Evolutionary conservation across 2,797 vertebrate species (phyloP), one percentile per base, ranked within the genome.

Genomic region (Channa striata): DNA sequence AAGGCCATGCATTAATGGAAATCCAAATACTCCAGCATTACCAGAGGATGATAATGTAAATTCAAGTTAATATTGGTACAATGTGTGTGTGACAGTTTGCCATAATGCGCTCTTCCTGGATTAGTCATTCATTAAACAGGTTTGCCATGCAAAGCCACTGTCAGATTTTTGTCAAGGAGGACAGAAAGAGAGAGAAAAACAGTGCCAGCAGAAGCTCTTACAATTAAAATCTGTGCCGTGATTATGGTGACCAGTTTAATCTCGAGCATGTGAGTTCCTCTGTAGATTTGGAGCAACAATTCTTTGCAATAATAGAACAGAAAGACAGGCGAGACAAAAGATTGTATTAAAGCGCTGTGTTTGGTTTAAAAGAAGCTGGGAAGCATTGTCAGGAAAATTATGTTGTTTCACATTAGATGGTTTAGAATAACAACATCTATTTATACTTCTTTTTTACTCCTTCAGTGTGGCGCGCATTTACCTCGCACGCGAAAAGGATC

Each of bases 21-120:
- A 93, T 93, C 91, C 89, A 94, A 93, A 94, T 93, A 94, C 91
- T 93, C 86, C 86, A 85, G 93, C 90, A 94, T 95, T 94, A 94
- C 93, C 87, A 94, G 92, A 83, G 92, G 93, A 94, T 94, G 93
- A 94, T 93, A 93, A 94, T 95, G 94, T 94, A 94, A 94, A 95
- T 93, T 93, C 93, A 93, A 93, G 93, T 93, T 94, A 94, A 94
- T 92, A 92, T 94, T 92, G 89, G 83, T 89, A 93, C 92, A 94
- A 93, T 93, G 89, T 85, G 91, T 81, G 90, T 91, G 91, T 93
- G 94, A 95, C 94, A 95, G 93, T 94, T 93, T 88, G 90, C 92
- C 85, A 91, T 94, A 93, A 94, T 94, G 90, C 89, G 87, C 90
- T 92, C 92, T 88, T 81, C 68, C 77, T 81, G 93, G 93, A 94